Percentiles rank a stretch among this genome's conserved stretches.
Conservation (phyloP, 1,140 invertebrate species). For the Heliothis subflexa region DNA sequence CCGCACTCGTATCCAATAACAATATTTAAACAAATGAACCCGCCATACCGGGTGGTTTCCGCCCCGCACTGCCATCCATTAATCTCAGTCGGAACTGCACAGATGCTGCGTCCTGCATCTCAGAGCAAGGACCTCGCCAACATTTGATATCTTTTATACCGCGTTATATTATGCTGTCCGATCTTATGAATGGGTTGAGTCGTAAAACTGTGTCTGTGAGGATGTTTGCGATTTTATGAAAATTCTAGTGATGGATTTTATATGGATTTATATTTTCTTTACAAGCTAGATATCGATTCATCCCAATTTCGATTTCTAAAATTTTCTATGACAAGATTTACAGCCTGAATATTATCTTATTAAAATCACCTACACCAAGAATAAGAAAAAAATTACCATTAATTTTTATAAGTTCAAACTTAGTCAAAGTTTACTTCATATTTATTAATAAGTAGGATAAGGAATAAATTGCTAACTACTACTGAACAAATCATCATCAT, state of each 20-base stretch:
- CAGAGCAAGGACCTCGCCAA: slow-evolving; percentile 31
- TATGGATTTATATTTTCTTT: background rate
- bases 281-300: too few relatives aligned
- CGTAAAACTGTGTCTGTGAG: slow-evolving; percentile 12
- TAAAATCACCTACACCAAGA: too few relatives aligned
- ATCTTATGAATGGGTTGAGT: slow-evolving; percentile 20
- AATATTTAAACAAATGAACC: slow-evolving; percentile 36
- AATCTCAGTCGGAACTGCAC: slow-evolving; percentile 27
- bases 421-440: too few relatives aligned
- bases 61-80: slow-evolving; percentile 12
- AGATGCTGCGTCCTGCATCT: slow-evolving; percentile 28
- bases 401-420: too few relatives aligned
- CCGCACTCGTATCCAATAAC: slow-evolving; percentile 10
- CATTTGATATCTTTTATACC: slow-evolving; percentile 34
- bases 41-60: slow-evolving; percentile 26
- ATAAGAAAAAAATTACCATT: too few relatives aligned
- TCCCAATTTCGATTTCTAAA: too few relatives aligned
- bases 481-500: too few relatives aligned
- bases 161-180: slow-evolving; percentile 18
- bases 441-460: too few relatives aligned
- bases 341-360: too few relatives aligned
- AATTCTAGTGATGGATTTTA: background rate
- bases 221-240: slow-evolving; percentile 10
- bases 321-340: too few relatives aligned
- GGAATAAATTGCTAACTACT: too few relatives aligned